phyloP scores from a whole-genome alignment of 1,140 invertebrate species.

The Trissolcus basalis region DNA sequence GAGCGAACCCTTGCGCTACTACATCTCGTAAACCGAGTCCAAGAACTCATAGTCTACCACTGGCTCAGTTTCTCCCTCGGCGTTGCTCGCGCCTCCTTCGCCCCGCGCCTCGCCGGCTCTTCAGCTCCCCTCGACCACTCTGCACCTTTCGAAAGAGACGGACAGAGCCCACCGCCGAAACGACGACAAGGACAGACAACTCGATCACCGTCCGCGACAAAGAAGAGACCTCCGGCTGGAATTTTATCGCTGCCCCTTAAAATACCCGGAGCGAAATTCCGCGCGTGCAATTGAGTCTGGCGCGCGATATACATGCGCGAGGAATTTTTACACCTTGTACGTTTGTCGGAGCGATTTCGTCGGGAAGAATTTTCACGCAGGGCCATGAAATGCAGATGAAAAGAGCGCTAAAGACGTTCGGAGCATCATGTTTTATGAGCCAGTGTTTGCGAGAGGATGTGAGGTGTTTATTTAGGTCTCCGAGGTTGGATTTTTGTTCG shows the following conservation, averaged over 20 bases:
- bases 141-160: conserved; percentile 51
- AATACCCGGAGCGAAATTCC: conserved; percentile 73
- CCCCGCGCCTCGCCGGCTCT: conserved; percentile 34
- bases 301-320: conserved; percentile 48
- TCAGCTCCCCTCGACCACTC: conserved; percentile 66
- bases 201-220: conserved; percentile 41
- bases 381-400: conserved; percentile 5
- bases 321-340: conserved; percentile 68
- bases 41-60: conserved; percentile 60
- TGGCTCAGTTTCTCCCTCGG: conserved; percentile 53
- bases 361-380: conserved; percentile 26
- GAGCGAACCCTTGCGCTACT: conserved; percentile 73
- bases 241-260: conserved; percentile 73
- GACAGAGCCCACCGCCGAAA: conserved; percentile 26
- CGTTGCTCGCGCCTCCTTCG: conserved; percentile 18
- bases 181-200: conserved; percentile 39
- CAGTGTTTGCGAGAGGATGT: neutral
- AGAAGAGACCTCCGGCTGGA: conserved; percentile 60
- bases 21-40: conserved; percentile 65
- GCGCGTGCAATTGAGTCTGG: conserved; percentile 70
- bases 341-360: conserved; percentile 40
- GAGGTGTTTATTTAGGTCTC: neutral
- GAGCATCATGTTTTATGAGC: neutral
- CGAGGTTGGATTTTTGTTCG: too few species aligned
- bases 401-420: conserved; percentile 10